Evolutionary conservation across 2,113 vertebrate genomes (phyloP), one percentile per base, ranked within the genome.

Genomic region (Odontesthes bonariensis): DNA sequence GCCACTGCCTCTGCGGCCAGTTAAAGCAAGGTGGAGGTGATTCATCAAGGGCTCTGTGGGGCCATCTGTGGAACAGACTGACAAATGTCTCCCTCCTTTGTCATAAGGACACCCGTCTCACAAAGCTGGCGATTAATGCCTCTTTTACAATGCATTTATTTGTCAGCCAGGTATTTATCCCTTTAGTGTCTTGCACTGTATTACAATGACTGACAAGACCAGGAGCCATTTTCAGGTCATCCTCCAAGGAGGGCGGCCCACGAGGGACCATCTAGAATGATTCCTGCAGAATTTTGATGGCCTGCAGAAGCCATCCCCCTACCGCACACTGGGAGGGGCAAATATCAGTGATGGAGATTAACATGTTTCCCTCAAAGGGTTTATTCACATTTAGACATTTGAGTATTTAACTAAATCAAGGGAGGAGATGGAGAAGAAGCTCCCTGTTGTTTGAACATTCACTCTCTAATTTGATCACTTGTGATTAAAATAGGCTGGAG

Each of bases 31-130:
- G 85, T 89, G 85, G 83, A 87, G 89, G 87, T 88, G 84, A 95
- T 95, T 91, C 87, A 92, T 94, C 94, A 93, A 81, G 64, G 69
- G 80, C 90, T 90, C 91, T 57, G 73, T 82, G 89, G 92, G 92
- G 90, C 93, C 93, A 93, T 92, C 93, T 93, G 93, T 81, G 85
- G 88, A 81, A 91, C 85, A 93, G 91, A 92, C 92, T 95, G 94
- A 95, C 94, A 90, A 94, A 95, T 94, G 92, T 92, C 88, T 90
- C 93, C 91, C 92, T 94, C 89, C 83, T 94, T 93, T 93, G 92
- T 94, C 93, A 94, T 93, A 93, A 95, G 93, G 93, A 94, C 93
- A 93, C 86, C 86, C 90, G 91, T 93, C 93, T 82, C 89, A 91
- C 92, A 93, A 93, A 90, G 75, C 57, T 72, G 83, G 74, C 89